Conservation (phyloP, 2,113 vertebrate genomes). For the Spea bombifrons region DNA sequence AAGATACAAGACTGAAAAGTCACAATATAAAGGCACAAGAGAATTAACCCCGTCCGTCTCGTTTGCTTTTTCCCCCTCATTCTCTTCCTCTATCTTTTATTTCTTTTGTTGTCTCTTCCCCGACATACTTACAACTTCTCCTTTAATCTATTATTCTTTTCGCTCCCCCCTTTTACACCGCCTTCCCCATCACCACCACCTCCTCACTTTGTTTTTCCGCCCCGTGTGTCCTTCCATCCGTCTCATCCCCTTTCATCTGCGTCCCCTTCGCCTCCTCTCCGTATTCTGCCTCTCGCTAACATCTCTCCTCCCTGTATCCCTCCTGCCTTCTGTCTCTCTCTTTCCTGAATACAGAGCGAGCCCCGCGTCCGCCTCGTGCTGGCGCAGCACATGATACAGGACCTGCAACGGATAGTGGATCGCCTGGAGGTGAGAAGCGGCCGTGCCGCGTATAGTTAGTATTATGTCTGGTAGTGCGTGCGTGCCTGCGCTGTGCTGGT, state of each 20-base stretch:
- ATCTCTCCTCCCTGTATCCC: neutral
- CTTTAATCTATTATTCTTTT: neutral
- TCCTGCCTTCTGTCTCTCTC: neutral
- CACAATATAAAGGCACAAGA: no score
- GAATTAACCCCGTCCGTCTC: no score
- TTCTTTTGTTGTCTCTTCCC: neutral
- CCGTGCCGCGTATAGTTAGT: neutral
- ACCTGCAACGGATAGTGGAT: conserved; percentile 74
- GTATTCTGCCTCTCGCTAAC: neutral
- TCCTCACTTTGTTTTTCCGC: neutral
- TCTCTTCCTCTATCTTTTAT: neutral
- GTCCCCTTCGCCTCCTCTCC: neutral
- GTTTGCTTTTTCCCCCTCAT: neutral
- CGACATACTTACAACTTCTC: neutral
- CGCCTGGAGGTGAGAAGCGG: conserved; percentile 76
- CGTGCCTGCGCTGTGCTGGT: neutral
- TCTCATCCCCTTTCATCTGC: no score
- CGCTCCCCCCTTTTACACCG: neutral
- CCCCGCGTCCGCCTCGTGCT: conserved; percentile 81
- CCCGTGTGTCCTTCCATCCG: neutral
- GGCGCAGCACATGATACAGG: conserved; percentile 84
- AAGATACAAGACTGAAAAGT: no score
- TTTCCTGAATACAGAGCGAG: conserved; percentile 71
- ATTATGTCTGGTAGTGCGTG: no score
- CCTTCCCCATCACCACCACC: neutral